Percentiles rank a stretch among this genome's conserved stretches.
Conservation (phyloP, 2,888 invertebrate genomes). For the Neoitamus cyanurus region DNA sequence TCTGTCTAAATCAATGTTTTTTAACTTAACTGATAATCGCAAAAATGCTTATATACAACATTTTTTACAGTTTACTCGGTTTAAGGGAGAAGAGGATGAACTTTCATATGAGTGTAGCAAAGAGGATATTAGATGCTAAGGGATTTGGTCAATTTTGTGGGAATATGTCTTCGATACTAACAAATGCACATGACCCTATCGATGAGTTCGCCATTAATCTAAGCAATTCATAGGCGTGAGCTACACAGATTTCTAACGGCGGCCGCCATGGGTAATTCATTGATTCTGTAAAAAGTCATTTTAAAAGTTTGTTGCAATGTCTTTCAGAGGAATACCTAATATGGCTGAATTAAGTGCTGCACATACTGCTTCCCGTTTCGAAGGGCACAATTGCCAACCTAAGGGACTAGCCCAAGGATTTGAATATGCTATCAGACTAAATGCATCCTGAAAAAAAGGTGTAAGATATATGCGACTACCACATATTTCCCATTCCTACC, state of each 20-base stretch:
- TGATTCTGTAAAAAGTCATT: conserved; percentile 78
- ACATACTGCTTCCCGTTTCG: conserved; percentile 93
- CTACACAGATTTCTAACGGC: conserved; percentile 91
- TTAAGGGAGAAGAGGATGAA: conserved; percentile 2
- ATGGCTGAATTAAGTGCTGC: conserved; percentile 97
- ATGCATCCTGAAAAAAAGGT: conserved; percentile 82
- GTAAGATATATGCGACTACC: background rate
- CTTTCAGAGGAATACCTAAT: conserved; percentile 73
- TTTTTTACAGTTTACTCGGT: conserved; percentile 31
- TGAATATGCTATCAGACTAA: conserved; percentile 96
- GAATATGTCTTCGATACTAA: conserved; percentile 86
- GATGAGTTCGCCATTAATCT: conserved; percentile 90
- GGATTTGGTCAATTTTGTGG: conserved; percentile 66
- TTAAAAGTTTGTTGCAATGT: background rate
- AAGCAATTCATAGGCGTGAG: conserved; percentile 89
- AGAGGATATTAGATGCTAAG: conserved; percentile 58
- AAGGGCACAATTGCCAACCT: conserved; percentile 95
- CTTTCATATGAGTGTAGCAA: conserved; percentile 57
- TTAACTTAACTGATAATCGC: conserved; percentile 41
- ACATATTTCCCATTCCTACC: conserved; percentile 68
- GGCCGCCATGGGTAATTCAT: conserved; percentile 90
- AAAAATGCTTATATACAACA: conserved; percentile 41
- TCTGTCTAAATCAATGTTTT: conserved; percentile 19
- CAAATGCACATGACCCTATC: conserved; percentile 94
- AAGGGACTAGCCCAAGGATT: conserved; percentile 98